Percentiles rank a stretch among this genome's conserved stretches.
These are phyloP conservation scores for Notarius lentiginosus DNA, from an alignment of 2,113 vertebrate species.

Conservation along the genomic window DNA sequence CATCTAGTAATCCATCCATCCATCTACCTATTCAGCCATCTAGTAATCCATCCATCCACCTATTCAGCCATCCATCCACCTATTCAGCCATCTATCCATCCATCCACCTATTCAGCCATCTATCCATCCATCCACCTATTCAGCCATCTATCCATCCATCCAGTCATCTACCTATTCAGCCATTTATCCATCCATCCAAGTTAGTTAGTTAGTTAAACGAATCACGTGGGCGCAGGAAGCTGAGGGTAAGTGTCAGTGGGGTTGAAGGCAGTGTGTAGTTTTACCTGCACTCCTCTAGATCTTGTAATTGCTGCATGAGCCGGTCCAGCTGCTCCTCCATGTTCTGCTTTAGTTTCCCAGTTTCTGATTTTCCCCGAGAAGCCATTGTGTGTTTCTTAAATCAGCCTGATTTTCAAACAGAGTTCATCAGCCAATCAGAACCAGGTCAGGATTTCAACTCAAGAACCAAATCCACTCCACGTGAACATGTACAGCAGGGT, in stretches of 20 bases:
- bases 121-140: too few species aligned
- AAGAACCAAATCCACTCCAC: background rate
- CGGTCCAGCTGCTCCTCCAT: slow-evolving; percentile 96
- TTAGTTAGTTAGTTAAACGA: too few species aligned
- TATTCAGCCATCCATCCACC: too few species aligned
- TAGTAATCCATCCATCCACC: too few species aligned
- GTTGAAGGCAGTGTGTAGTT: background rate
- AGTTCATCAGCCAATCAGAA: background rate
- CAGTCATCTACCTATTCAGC: too few species aligned
- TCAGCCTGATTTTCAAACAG: background rate
- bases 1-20: too few species aligned
- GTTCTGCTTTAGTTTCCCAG: slow-evolving; percentile 91
- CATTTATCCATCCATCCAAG: too few species aligned
- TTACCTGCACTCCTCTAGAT: slow-evolving; percentile 97
- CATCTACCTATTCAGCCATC: too few species aligned
- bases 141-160: too few species aligned
- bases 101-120: too few species aligned
- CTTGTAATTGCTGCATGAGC: slow-evolving; percentile 95
- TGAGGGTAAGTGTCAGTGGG: background rate
- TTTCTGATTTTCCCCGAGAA: slow-evolving; percentile 92
- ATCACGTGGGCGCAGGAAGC: background rate
- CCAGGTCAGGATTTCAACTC: background rate
- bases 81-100: too few species aligned
- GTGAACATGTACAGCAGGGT: background rate
- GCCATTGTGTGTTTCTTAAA: slow-evolving; percentile 77